These are phyloP conservation scores for Petromus typicus DNA, from an alignment of 2,113 vertebrate species.

Conservation along the genomic window DNA sequence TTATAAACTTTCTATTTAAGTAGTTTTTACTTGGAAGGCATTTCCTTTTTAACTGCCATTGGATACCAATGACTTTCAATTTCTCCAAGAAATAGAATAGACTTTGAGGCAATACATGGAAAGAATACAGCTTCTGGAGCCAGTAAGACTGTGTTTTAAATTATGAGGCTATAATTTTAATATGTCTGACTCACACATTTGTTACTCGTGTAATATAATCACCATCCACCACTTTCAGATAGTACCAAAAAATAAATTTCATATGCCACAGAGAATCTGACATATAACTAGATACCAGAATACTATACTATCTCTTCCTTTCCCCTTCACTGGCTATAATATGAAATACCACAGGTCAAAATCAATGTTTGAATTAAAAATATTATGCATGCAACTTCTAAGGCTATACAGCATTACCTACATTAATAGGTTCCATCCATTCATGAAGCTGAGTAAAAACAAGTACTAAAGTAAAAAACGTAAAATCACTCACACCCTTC, in stretches of 20 bases:
- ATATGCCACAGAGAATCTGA: background rate
- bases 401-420: background rate
- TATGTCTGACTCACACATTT: background rate
- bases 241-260: background rate
- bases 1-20: constrained; percentile 15
- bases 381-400: background rate
- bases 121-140: background rate
- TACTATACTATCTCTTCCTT: background rate
- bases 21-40: background rate
- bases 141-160: background rate
- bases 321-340: background rate
- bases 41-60: background rate
- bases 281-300: background rate
- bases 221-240: background rate
- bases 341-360: background rate
- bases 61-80: background rate
- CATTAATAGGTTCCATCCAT: background rate
- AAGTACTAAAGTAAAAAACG: constrained; percentile 43
- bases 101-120: background rate
- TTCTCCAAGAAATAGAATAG: background rate
- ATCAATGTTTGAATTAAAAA: constrained; percentile 3
- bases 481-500: background rate
- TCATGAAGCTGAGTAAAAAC: background rate
- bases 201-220: constrained; percentile 32
- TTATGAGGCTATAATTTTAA: background rate